These are phyloP conservation scores for Rhabdornis inornatus DNA, from an alignment of 2,113 vertebrate genomes.

Conservation along the genomic window DNA sequence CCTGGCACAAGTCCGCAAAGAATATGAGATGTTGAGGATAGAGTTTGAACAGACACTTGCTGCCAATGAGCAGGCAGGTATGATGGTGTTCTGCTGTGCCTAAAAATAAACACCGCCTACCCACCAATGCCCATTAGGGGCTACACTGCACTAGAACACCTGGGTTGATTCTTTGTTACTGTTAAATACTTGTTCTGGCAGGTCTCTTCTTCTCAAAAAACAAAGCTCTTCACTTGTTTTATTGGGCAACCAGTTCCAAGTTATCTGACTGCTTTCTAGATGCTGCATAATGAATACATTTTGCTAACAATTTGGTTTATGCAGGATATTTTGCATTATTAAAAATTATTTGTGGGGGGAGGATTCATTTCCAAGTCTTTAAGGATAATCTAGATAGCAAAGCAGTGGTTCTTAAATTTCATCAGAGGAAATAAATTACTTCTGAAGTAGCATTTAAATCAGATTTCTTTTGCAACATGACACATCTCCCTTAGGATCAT, in stretches of 20 bases:
- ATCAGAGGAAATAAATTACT: background rate
- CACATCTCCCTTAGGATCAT: accelerated
- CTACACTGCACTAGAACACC: background rate
- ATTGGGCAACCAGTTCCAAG: background rate
- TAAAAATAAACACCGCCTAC: background rate
- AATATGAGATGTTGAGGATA: slow-evolving; percentile 97
- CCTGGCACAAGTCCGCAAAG: slow-evolving; percentile 93
- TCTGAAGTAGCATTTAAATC: background rate
- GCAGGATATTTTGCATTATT: background rate
- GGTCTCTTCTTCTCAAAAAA: background rate
- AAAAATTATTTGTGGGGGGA: background rate
- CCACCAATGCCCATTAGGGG: accelerated
- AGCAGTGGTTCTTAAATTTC: background rate
- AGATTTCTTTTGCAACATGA: background rate
- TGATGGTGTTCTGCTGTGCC: background rate
- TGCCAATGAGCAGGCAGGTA: slow-evolving; percentile 98
- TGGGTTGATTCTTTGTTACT: background rate
- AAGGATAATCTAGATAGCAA: background rate
- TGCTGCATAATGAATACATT: background rate
- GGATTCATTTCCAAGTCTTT: background rate
- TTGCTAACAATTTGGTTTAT: background rate
- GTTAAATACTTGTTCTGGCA: background rate
- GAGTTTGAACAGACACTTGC: slow-evolving; percentile 97
- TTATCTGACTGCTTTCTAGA: background rate
- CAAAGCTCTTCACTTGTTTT: background rate